Conservation (phyloP, 2,797 vertebrate species). For the Gadopsis marmoratus region DNA sequence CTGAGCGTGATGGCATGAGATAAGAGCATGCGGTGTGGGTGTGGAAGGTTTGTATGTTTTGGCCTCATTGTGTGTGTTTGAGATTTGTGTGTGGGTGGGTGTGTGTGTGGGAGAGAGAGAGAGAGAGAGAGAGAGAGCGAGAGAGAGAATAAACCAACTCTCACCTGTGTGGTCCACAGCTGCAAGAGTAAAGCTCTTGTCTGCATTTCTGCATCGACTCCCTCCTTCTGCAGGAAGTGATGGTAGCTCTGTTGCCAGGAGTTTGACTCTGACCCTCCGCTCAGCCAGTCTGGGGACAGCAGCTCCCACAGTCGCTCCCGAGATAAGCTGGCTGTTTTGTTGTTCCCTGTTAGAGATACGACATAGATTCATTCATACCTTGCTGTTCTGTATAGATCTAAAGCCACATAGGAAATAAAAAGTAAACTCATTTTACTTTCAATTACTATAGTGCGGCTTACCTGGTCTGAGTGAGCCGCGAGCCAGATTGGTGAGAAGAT, state of each 20-base stretch:
- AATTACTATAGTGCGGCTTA: conserved; percentile 50
- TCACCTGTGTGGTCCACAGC: conserved; percentile 90
- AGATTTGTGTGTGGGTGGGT: neutral
- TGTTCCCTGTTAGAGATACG: conserved; percentile 70
- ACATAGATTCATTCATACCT: neutral
- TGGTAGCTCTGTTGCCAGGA: conserved; percentile 87
- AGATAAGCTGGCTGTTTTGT: conserved; percentile 62
- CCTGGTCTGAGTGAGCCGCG: conserved; percentile 78
- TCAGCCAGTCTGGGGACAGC: conserved; percentile 63
- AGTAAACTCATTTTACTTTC: neutral
- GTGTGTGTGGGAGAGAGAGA: neutral
- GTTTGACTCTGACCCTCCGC: conserved; percentile 42
- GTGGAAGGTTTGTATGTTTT: conserved; percentile 36
- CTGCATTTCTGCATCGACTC: conserved; percentile 82
- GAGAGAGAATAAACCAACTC: conserved; percentile 8
- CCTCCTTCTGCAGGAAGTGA: conserved; percentile 73
- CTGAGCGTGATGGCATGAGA: conserved; percentile 5
- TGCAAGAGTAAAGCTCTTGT: conserved; percentile 86
- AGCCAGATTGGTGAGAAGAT: conserved; percentile 86
- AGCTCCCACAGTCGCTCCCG: conserved; percentile 84
- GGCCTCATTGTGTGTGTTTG: conserved; percentile 1
- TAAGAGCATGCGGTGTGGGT: conserved; percentile 36
- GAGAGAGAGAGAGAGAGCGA: neutral
- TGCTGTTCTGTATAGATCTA: neutral
- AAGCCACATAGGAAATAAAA: neutral